Evolutionary conservation across 2,797 vertebrate genomes (phyloP), one percentile per base, ranked within the genome.

Genomic region (Garrulus glandarius): DNA sequence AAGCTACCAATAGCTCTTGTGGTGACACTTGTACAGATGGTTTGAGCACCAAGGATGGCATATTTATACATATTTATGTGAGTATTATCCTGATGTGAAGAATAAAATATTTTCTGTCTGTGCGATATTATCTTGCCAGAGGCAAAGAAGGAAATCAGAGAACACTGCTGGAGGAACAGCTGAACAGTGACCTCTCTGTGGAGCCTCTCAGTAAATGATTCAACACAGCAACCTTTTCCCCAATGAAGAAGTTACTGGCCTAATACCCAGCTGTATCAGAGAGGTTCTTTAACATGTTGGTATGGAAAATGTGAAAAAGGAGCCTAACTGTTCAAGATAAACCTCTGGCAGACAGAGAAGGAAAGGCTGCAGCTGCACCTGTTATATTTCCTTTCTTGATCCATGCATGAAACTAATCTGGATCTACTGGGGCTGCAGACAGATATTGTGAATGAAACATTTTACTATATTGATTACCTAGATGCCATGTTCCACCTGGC

Each of bases 61-160:
- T 84, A 84, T 65, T 94, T 93, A 87, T 90, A 93, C 39, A 75
- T 92, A 92, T 93, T 78, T 90, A 92, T 84, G 46, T 65, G 46
- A n/a, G 21, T 71, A 75, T 91, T 71, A 86, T 50, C 43, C 52
- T 84, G 63, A 84, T 53, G 53, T 77, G 67, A 93, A 74, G 80
- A 93, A 90, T 67, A 78, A 88, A 93, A 29, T 82, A 82, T 72
- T 84, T 89, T 78, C 50, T 75, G 50, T 32, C 65, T 70, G 29
- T 82, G 84, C 90, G 67, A 72, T 79, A 72, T 49, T 88, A 36
- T 49, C 23, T 67, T 82, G 63, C 74, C 67, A 84, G 84, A 87
- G 74, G 80, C 74, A 89, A 84, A 79, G 55, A 86, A 86, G 27
- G 23, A 75, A 94, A 81, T 76, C 29, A 75, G 46, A 77, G 72